Evolutionary conservation across 2,113 vertebrate species (phyloP), one percentile per base, ranked within the genome.

Genomic region (Nothoprocta pentlandii): DNA sequence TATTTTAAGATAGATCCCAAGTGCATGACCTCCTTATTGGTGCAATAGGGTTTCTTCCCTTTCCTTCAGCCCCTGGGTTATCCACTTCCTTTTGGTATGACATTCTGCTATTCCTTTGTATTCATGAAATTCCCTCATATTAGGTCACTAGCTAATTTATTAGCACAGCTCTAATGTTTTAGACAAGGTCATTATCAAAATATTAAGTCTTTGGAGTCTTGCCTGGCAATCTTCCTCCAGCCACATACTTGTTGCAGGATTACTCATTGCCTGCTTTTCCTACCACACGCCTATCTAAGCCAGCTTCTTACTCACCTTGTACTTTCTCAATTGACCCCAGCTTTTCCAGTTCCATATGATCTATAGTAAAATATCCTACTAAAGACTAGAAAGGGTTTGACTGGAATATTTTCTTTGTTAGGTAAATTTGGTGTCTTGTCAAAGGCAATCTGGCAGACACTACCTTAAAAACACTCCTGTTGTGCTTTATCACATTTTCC

Each of bases 131-230:
- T 92, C 86, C 78, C 93, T 93, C 92, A 78, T 23, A 69, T 94
- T 95, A 92, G 77, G 73, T 93, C 92, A 93, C 70, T 36, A 66
- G 32, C 62, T 94, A 92, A 96, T 96, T 89, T 82, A 85, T 96
- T 63, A 86, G 84, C 74, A 58, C 66, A 66, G 44, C 41, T 85
- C 77, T 92, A 85, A 90, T 58, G 91, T 39, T 53, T 96, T 89
- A 91, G 86, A 96, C 84, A 96, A 92, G 86, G 89, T 92, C 84
- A 94, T 94, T 95, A 92, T 79, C 80, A 91, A 96, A 96, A 96
- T 92, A 93, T 76, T 93, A 95, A 92, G 86, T 28, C 80, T 92
- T 84, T 95, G 92, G 91, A 96, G 94, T 85, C 58, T 93, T 3
- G 34, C 89, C 86, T 94, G 41, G 91, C 87, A 90, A 87, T 80